Percentiles rank a stretch among this genome's conserved stretches.
phyloP scores from a whole-genome alignment of 2,113 vertebrate genomes.

The Stigmatopora argus region DNA sequence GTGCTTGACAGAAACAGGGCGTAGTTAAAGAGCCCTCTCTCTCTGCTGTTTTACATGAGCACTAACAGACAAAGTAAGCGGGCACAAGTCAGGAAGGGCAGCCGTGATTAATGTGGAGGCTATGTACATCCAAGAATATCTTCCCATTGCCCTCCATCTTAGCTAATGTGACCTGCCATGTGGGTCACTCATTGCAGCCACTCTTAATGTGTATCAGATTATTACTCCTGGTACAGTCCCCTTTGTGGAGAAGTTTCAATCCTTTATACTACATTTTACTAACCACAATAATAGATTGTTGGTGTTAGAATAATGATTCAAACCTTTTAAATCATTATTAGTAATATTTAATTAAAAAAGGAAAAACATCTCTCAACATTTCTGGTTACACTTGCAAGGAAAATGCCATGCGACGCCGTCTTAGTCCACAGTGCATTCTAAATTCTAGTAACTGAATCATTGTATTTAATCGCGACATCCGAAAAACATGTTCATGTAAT shows the following conservation, averaged over 20 bases:
- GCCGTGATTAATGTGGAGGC: slow-evolving; percentile 62
- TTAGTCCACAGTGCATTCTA: too few species aligned
- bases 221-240: neutral
- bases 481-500: too few species aligned
- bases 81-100: slow-evolving; percentile 41
- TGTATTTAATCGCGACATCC: too few species aligned
- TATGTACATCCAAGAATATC: slow-evolving; percentile 65
- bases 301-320: too few species aligned
- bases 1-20: neutral
- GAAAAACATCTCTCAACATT: too few species aligned
- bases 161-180: slow-evolving; percentile 66
- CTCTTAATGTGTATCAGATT: slow-evolving; percentile 11
- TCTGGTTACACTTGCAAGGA: too few species aligned
- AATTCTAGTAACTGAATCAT: too few species aligned
- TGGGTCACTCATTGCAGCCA: slow-evolving; percentile 52
- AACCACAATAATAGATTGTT: neutral
- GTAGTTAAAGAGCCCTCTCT: slow-evolving; percentile 25
- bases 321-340: too few species aligned
- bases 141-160: slow-evolving; percentile 58
- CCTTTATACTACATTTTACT: neutral
- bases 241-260: neutral
- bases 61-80: slow-evolving; percentile 49
- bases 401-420: too few species aligned
- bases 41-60: slow-evolving; percentile 37
- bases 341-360: too few species aligned